phyloP scores from a whole-genome alignment of 2,888 invertebrate genomes.

The Pseudococcus longispinus region DNA sequence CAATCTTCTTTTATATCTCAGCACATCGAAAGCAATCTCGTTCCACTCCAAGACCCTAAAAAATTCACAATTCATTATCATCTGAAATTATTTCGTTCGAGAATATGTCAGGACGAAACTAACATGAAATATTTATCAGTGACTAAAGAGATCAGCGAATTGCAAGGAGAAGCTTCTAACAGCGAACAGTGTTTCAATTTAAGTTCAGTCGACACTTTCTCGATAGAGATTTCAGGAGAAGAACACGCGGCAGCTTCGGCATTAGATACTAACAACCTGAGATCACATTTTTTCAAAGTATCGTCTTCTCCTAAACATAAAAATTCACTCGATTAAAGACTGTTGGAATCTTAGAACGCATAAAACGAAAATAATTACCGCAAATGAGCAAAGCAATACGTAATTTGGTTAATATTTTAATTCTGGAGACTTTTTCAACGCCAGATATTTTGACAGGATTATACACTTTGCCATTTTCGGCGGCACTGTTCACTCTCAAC shows the following conservation, averaged over 20 bases:
- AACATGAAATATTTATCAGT: conserved; percentile 12
- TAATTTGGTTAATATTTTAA: conserved; percentile 57
- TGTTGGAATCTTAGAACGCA: not conserved
- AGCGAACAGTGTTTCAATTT: not conserved
- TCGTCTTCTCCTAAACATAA: conserved; percentile 19
- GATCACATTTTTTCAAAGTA: conserved; percentile 46
- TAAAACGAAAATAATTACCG: conserved; percentile 48
- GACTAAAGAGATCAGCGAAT: not conserved
- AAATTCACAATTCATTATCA: not conserved
- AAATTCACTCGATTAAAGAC: not conserved
- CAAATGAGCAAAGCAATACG: conserved; percentile 57
- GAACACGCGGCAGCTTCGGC: conserved; percentile 53
- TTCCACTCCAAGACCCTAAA: conserved; percentile 43
- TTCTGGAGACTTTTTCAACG: conserved; percentile 53
- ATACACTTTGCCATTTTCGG: conserved; percentile 36
- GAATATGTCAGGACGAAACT: not conserved
- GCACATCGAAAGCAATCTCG: not conserved
- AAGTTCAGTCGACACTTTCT: not conserved
- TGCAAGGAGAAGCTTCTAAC: conserved; percentile 30
- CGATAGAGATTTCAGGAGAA: not conserved
- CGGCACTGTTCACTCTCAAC: conserved; percentile 52
- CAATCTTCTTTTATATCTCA: not conserved
- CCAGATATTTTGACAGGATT: conserved; percentile 57
- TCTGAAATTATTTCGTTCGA: not conserved
- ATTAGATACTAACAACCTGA: conserved; percentile 49